These are phyloP conservation scores for Globia sparganii DNA, from an alignment of 2,888 invertebrate species.

Conservation along the genomic window DNA sequence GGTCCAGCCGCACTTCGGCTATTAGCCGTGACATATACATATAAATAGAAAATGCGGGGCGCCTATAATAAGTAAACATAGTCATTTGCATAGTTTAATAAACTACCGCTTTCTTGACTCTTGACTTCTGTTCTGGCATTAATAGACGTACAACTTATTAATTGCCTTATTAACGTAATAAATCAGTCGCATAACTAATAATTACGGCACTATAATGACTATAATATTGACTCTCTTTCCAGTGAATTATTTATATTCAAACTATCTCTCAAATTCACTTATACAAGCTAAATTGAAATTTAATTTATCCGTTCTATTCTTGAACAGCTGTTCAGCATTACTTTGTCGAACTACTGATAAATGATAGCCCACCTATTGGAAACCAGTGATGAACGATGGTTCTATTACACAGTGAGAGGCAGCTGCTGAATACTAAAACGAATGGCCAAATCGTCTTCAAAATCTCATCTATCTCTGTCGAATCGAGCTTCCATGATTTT, in stretches of 20 bases:
- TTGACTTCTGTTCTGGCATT: slow-evolving; percentile 11
- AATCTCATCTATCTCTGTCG: slow-evolving; percentile 60
- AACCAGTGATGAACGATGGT: slow-evolving; percentile 65
- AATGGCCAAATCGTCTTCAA: slow-evolving; percentile 57
- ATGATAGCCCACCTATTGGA: slow-evolving; percentile 63
- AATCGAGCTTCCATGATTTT: slow-evolving; percentile 49
- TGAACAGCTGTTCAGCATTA: slow-evolving; percentile 53
- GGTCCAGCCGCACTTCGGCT: no score
- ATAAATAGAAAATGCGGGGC: neutral
- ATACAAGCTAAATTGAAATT: slow-evolving; percentile 50
- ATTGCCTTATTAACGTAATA: slow-evolving; percentile 12
- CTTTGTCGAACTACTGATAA: slow-evolving; percentile 64
- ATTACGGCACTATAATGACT: neutral
- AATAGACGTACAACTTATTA: neutral
- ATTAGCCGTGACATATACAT: no score
- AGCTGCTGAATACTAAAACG: slow-evolving; percentile 62
- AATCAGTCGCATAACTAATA: slow-evolving; percentile 11
- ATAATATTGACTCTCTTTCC: slow-evolving; percentile 24
- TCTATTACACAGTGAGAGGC: slow-evolving; percentile 61
- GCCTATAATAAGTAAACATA: slow-evolving; percentile 24
- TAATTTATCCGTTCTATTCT: slow-evolving; percentile 56
- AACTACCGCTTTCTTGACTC: slow-evolving; percentile 46
- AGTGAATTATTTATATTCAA: slow-evolving; percentile 30
- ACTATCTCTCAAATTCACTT: slow-evolving; percentile 42
- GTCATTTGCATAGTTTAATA: slow-evolving; percentile 36